These are phyloP conservation scores for Sebastes trivittatus DNA, from an alignment of 2,797 vertebrate genomes.

Conservation along the genomic window DNA sequence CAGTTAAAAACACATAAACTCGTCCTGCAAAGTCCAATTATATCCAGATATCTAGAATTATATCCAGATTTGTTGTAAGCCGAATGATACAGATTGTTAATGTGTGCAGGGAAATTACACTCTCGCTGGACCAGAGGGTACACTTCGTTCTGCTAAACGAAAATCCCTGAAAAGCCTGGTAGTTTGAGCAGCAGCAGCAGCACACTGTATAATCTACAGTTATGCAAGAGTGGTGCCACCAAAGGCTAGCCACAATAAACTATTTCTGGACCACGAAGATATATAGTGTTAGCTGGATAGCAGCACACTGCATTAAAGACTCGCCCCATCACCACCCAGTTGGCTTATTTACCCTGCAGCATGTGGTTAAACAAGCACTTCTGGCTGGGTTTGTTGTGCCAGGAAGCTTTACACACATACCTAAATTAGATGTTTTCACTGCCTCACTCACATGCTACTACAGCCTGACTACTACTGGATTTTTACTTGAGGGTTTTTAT, in stretches of 20 bases:
- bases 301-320: neutral
- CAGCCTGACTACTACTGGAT: neutral
- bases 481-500: neutral
- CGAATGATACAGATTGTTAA: neutral
- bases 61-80: neutral
- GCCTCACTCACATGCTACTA: neutral
- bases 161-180: conserved; percentile 38
- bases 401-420: neutral
- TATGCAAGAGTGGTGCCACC: conserved; percentile 64
- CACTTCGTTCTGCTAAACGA: conserved; percentile 37
- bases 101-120: neutral
- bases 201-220: conserved; percentile 55
- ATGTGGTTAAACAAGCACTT: conserved; percentile 20
- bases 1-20: neutral
- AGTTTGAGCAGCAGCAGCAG: conserved; percentile 10
- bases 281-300: conserved; percentile 3
- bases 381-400: conserved; percentile 12
- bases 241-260: conserved; percentile 49
- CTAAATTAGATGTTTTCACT: neutral
- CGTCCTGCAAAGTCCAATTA: neutral
- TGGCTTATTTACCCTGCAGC: conserved; percentile 11
- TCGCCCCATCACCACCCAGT: conserved; percentile 7
- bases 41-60: neutral
- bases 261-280: conserved; percentile 55
- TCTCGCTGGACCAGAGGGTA: conserved; percentile 7